Percentiles rank a stretch among this genome's conserved stretches.
phyloP scores from a whole-genome alignment of 2,113 vertebrate species.

The Cygnus atratus region DNA sequence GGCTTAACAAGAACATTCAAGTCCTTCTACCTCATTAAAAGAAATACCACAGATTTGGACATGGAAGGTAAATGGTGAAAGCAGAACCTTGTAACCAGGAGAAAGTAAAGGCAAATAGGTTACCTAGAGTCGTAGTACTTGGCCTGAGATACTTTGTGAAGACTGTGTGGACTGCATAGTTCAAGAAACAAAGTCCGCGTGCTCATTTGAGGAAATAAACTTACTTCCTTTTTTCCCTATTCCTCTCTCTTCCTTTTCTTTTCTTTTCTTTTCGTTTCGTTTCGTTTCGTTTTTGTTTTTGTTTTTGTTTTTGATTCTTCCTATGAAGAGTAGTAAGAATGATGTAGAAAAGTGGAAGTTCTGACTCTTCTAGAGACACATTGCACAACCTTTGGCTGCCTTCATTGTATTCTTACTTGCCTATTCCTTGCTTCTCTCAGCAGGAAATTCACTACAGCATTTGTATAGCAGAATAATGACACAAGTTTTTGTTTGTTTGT shows the following conservation, averaged over 20 bases:
- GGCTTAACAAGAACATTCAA: background rate
- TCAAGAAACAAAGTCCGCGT: background rate
- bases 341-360: background rate
- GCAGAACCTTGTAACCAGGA: background rate
- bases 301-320: too few relatives aligned
- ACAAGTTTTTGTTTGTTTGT: background rate
- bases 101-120: background rate
- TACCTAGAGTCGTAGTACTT: background rate
- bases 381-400: background rate
- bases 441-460: background rate
- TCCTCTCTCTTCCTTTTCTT: too few relatives aligned
- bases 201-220: background rate
- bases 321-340: background rate
- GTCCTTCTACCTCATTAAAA: background rate
- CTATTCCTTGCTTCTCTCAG: background rate
- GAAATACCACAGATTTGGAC: background rate
- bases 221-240: too few relatives aligned
- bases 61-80: background rate
- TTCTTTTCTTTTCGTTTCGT: too few relatives aligned
- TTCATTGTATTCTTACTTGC: background rate
- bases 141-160: background rate
- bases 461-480: background rate
- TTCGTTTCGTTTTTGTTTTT: too few relatives aligned
- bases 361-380: background rate
- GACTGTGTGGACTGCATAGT: background rate